A percentile compares a stretch with the other conserved stretches of the same genome.
phyloP scores from a whole-genome alignment of 2,113 vertebrate genomes.

The Cyprinodon tularosa region DNA sequence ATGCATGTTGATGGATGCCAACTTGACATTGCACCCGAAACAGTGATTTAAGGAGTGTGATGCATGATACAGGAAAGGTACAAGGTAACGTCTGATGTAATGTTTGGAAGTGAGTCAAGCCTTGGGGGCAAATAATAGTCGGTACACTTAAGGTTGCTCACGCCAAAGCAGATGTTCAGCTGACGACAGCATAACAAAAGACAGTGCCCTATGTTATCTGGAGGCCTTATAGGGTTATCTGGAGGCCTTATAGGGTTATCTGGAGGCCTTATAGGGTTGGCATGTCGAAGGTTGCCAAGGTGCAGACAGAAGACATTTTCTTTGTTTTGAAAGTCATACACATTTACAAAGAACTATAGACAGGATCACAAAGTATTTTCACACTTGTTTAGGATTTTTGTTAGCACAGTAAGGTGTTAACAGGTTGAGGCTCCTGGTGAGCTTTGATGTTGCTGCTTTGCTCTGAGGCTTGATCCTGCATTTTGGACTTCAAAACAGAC shows the following conservation, averaged over 20 bases:
- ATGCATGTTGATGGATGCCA: constrained; percentile 67
- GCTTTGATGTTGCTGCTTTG: constrained; percentile 87
- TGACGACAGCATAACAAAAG: constrained; percentile 65
- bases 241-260: too few species aligned
- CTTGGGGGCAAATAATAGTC: constrained; percentile 61
- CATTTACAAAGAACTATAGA: constrained; percentile 27
- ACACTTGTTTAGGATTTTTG: constrained; percentile 33
- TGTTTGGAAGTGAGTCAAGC: constrained; percentile 71
- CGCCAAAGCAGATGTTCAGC: constrained; percentile 75
- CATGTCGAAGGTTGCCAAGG: constrained; percentile 31
- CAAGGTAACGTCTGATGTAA: constrained; percentile 71
- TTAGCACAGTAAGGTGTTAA: constrained; percentile 52
- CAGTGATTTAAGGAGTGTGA: constrained; percentile 60
- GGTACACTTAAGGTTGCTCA: constrained; percentile 65
- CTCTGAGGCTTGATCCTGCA: constrained; percentile 84
- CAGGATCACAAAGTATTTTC: constrained; percentile 34
- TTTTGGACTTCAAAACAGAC: constrained; percentile 91
- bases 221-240: constrained; percentile 42
- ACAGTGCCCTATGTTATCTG: constrained; percentile 41
- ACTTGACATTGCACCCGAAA: constrained; percentile 59
- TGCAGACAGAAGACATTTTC: constrained; percentile 10
- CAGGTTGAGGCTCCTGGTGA: constrained; percentile 85
- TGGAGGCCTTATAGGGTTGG: constrained; percentile 32
- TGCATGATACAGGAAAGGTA: constrained; percentile 69
- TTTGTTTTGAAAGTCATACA: constrained; percentile 31